phyloP scores from a whole-genome alignment of 2,113 vertebrate genomes.

The Aspidoscelis tigris region DNA sequence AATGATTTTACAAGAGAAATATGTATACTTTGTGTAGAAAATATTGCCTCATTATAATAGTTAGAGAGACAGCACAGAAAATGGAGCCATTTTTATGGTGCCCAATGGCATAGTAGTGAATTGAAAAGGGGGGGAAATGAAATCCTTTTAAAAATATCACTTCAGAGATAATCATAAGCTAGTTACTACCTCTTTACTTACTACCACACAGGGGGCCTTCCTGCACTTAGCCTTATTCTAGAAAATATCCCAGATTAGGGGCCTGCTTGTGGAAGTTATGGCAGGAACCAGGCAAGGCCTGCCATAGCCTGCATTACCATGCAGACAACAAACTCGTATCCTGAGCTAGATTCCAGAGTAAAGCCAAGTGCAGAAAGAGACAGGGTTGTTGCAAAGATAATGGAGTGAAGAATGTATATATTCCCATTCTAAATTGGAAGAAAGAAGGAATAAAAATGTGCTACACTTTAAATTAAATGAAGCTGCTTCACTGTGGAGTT shows the following conservation, averaged over 20 bases:
- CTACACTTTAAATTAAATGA: not conserved
- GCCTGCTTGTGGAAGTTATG: no score
- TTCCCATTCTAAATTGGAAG: no score
- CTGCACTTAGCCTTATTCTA: no score
- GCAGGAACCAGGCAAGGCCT: no score
- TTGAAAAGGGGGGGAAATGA: no score
- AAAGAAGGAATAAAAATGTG: not conserved
- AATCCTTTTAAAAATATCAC: no score
- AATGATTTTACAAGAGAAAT: conserved; percentile 14
- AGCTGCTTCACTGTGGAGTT: not conserved
- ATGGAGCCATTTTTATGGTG: not conserved
- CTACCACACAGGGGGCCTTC: not conserved
- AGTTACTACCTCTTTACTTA: not conserved
- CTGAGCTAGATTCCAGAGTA: no score
- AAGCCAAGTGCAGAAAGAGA: no score
- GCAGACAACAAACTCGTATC: no score
- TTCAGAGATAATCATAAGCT: not conserved
- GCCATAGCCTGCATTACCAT: no score
- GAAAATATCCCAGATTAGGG: no score
- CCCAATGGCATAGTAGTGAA: no score
- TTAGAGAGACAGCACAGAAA: not conserved
- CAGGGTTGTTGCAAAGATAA: not conserved
- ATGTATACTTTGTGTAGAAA: not conserved
- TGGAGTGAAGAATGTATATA: not conserved
- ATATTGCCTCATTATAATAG: not conserved